phyloP scores from a whole-genome alignment of 1,140 invertebrate species.

The Caerostris extrusa region DNA sequence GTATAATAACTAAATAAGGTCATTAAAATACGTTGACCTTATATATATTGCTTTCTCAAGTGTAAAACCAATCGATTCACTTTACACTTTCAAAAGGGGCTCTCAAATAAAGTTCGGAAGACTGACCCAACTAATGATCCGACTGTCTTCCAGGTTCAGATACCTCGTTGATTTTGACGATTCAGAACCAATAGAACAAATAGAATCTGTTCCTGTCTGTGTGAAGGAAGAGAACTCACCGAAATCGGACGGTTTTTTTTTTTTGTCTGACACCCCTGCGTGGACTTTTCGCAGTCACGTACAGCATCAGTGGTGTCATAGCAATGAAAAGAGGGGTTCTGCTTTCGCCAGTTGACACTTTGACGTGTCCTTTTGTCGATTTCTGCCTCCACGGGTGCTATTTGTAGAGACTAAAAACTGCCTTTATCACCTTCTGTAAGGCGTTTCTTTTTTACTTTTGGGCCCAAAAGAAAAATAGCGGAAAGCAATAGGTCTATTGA shows the following conservation, averaged over 20 bases:
- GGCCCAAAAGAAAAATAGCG: background rate
- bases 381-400: background rate
- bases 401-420: slow-evolving; percentile 20
- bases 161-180: slow-evolving; percentile 19
- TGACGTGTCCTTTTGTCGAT: slow-evolving; percentile 24
- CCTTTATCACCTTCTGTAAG: background rate
- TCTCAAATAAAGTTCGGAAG: background rate
- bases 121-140: slow-evolving; percentile 12
- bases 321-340: slow-evolving; percentile 35
- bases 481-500: background rate
- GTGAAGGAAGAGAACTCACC: background rate
- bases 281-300: slow-evolving; percentile 17
- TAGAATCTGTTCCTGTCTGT: background rate
- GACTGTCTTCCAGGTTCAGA: background rate
- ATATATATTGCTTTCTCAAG: no score
- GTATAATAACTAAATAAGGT: no score
- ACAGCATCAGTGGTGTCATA: slow-evolving; percentile 31
- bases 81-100: no score
- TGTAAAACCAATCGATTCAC: no score
- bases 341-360: slow-evolving; percentile 43
- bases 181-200: slow-evolving; percentile 45
- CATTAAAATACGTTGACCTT: no score
- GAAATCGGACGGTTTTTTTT: slow-evolving; percentile 54
- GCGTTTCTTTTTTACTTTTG: background rate
- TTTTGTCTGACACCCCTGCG: background rate